Percentiles rank a stretch among this genome's conserved stretches.
phyloP scores from a whole-genome alignment of 2,888 invertebrate species.

The Dioctria rufipes region DNA sequence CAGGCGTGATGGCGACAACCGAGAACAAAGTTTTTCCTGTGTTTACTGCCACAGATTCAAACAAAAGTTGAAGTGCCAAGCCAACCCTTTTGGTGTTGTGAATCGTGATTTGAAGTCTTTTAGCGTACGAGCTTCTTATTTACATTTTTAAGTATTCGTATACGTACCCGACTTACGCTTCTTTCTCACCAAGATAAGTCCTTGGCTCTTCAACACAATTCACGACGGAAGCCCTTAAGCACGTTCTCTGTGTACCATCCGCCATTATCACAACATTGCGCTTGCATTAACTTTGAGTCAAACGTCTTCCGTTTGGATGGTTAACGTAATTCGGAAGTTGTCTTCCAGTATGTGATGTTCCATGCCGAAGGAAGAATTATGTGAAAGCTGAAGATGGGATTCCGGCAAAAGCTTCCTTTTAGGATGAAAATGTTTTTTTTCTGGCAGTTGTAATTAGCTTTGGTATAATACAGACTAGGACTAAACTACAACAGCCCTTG shows the following conservation, averaged over 20 bases:
- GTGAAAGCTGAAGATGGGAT: conserved; percentile 1
- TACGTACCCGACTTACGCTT: background rate
- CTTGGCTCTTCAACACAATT: conserved; percentile 21
- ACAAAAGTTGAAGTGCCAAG: conserved; percentile 19
- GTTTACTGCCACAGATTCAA: conserved; percentile 16
- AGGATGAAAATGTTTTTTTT: conserved; percentile 2
- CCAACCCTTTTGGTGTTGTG: conserved; percentile 23
- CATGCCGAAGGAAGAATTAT: conserved; percentile 7
- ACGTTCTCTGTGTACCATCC: conserved; percentile 43
- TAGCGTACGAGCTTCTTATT: conserved; percentile 34
- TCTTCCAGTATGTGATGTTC: conserved; percentile 30
- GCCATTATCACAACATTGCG: conserved; percentile 45
- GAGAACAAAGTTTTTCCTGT: conserved; percentile 20
- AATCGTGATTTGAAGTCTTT: conserved; percentile 17
- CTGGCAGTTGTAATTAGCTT: background rate
- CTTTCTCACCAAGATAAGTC: conserved; percentile 23
- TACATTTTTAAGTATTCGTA: conserved; percentile 36
- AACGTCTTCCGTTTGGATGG: conserved; percentile 47
- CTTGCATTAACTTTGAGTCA: conserved; percentile 49
- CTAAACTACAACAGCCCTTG: too few relatives aligned
- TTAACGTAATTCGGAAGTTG: conserved; percentile 51
- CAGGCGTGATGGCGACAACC: conserved; percentile 12
- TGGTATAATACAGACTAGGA: background rate
- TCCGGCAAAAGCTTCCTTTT: background rate
- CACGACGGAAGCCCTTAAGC: conserved; percentile 47